Evolutionary conservation across 2,797 vertebrate genomes (phyloP).

Genomic region (Tolypeutes matacus): DNA sequence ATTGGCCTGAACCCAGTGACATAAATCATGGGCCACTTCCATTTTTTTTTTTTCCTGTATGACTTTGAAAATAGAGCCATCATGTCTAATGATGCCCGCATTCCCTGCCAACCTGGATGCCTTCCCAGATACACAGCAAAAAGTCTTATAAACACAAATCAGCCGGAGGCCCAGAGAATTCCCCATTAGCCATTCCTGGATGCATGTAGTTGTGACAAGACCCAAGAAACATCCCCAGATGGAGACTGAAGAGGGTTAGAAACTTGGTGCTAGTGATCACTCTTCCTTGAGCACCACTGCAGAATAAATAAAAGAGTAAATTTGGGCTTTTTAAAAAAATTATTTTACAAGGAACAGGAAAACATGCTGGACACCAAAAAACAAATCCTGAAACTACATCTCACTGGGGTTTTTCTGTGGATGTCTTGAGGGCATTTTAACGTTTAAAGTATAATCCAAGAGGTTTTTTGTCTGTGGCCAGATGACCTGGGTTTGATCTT

Average conservation of each 20-base stretch:
- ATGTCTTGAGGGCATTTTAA: not conserved
- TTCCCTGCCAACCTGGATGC: conserved; percentile 43
- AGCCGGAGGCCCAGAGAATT: not conserved
- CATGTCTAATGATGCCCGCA: not conserved
- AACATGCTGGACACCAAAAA: not conserved
- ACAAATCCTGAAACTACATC: not conserved
- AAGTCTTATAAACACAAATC: not conserved
- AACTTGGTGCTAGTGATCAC: not conserved
- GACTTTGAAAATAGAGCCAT: not conserved
- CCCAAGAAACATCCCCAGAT: not conserved
- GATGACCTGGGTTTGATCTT: not conserved
- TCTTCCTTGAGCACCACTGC: not conserved
- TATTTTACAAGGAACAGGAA: not conserved
- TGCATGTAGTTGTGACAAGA: not conserved
- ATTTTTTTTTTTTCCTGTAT: not conserved
- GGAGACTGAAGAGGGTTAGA: not conserved
- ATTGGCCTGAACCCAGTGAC: not conserved
- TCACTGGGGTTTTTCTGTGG: not conserved
- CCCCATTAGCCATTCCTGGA: not conserved
- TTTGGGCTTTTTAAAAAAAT: not conserved
- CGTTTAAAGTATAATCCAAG: not conserved
- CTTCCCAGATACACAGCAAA: conserved; percentile 50
- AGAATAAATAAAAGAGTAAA: not conserved
- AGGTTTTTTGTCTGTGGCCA: not conserved
- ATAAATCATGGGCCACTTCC: not conserved